Base-by-base conservation (phyloP, 1,140 invertebrate genomes). In the Piezodorus guildinii region DNA sequence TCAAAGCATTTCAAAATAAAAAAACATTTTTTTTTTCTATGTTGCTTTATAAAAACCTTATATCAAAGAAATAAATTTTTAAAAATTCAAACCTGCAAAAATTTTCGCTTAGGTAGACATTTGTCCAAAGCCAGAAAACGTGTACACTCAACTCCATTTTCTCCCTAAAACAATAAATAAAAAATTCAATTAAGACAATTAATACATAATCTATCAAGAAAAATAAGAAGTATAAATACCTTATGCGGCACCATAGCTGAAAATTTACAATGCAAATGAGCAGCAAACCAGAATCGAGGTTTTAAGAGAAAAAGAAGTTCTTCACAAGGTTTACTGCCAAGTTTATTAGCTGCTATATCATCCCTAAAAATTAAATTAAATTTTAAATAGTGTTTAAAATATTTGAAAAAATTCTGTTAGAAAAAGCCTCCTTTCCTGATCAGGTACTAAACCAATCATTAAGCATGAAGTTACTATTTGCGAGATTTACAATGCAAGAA, bases 221-320 rank as follows among this genome's bases (percentile, higher is more conserved):
- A 10, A 39, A 39, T 5, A 39, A 60, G 6, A 51, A 56, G 16
- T 62, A 30, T 66, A 70, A 73, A 73, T 64, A 76, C 69, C 25
- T 79, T 71, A 75, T 94, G 90, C 27, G 81, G 78, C 12, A 98
- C 82, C 6, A 92, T 60, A 8, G 96, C 96, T 45, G 88, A 82
- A 80, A 96, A 99, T 78, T 96, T 93, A 68, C 90, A 92, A 77
- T 99, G 96, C 52, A 99, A 79, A 81, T 99, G 96, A 52, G 94
- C 96, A 56, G 96, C 78, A 78, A 99, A 99, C 95, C 95, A 99
- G 76, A 91, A 94, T 0, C 77, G 76, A 17, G 96, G 96, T 73
- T 90, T 82, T 49, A 98, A 72, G 44, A 79, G 71, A 58, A 85
- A 73, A 2, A 99, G 74, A 15, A 99, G 73, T 68, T 94, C 87